These are phyloP conservation scores for Acanthisitta chloris DNA, from an alignment of 2,113 vertebrate species.

Conservation along the genomic window DNA sequence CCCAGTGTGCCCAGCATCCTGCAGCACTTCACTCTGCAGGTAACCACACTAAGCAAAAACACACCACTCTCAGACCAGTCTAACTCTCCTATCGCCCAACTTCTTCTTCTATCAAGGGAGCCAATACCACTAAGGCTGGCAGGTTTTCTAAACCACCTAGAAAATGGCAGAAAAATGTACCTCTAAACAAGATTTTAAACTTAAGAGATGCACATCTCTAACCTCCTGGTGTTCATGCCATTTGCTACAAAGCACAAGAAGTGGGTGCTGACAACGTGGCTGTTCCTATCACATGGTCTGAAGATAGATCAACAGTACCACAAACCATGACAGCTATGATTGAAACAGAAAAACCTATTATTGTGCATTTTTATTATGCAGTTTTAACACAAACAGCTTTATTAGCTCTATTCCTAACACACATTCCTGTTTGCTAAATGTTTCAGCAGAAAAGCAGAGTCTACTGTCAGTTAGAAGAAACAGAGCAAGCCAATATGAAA, in stretches of 20 bases:
- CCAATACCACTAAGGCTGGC: neutral
- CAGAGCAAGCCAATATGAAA: neutral
- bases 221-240: neutral
- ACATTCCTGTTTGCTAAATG: neutral
- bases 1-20: neutral
- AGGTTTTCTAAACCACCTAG: neutral
- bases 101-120: neutral
- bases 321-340: neutral
- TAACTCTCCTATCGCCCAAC: neutral
- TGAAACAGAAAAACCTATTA: neutral
- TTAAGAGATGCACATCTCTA: neutral
- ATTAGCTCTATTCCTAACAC: neutral
- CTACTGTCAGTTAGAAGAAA: neutral
- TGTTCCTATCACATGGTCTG: neutral
- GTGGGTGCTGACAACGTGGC: fast-evolving
- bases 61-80: neutral
- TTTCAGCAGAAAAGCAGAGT: neutral
- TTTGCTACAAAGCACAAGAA: neutral
- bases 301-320: neutral
- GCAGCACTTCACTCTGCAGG: fast-evolving
- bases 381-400: neutral
- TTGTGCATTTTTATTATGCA: neutral
- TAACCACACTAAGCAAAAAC: neutral
- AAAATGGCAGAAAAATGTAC: neutral
- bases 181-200: neutral